These are phyloP conservation scores for Eumeta japonica DNA, from an alignment of 1,140 invertebrate genomes.

Conservation along the genomic window DNA sequence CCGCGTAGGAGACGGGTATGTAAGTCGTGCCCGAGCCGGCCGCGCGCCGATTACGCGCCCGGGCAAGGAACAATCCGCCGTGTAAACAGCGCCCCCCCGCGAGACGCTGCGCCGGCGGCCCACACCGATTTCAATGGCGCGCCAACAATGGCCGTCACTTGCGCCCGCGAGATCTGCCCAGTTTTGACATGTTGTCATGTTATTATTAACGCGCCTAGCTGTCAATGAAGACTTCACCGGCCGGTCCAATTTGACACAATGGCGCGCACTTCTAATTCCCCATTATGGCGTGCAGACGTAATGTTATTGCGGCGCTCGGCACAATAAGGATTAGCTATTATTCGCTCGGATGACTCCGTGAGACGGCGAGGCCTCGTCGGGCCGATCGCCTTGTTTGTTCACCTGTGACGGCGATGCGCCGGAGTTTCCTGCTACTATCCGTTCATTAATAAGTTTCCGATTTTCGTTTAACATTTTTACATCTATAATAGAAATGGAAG, in stretches of 20 bases:
- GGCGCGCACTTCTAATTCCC: slow-evolving; percentile 43
- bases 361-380: slow-evolving; percentile 20
- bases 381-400: no score
- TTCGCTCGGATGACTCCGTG: slow-evolving; percentile 43
- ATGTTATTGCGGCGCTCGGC: slow-evolving; percentile 37
- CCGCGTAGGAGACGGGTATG: no score
- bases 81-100: slow-evolving; percentile 39
- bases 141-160: slow-evolving; percentile 45
- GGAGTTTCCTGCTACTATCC: slow-evolving; percentile 14
- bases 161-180: slow-evolving; percentile 48
- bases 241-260: slow-evolving; percentile 49
- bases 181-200: slow-evolving; percentile 56
- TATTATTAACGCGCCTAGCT: slow-evolving; percentile 42
- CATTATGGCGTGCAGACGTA: slow-evolving; percentile 42
- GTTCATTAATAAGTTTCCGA: slow-evolving; percentile 8
- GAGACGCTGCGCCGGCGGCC: slow-evolving; percentile 13
- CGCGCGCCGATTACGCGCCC: slow-evolving; percentile 32
- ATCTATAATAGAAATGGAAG: no score
- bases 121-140: slow-evolving; percentile 47
- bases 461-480: no score
- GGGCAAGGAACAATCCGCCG: slow-evolving; percentile 33
- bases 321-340: slow-evolving; percentile 49
- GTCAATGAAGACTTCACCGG: slow-evolving; percentile 42
- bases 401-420: slow-evolving; percentile 21
- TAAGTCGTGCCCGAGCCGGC: not conserved